Evolutionary conservation across 2,113 vertebrate species (phyloP), one percentile per base, ranked within the genome.

Genomic region (Machaerirhynchus nigripectus): DNA sequence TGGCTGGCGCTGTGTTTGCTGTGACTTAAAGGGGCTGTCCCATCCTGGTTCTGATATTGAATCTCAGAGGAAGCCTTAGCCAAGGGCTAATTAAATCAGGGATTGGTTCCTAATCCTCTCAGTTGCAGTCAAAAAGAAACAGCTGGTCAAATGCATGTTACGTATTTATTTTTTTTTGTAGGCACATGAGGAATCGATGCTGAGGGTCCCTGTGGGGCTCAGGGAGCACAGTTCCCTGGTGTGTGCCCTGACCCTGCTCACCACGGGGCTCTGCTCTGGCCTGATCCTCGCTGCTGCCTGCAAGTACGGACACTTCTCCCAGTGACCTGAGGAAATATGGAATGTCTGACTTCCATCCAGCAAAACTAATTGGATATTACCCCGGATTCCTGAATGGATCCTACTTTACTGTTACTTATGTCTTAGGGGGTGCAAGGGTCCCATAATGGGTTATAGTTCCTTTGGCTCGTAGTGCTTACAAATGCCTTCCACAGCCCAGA

Each of bases 151-250:
- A 68, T 59, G 64, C 0, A 0, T 88, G 31, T 84, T 64, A 59
- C 37, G 3, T 3, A 4, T 75, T 35, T 86, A 4, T 95, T 95
- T 93, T 60, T 88, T 47, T 84, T 74, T 76, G 30, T 64, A 99
- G 99, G 95, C 89, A 14, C 60, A 15, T 7, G 93, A 97, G 52
- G 96, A 95, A 15, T 10, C 37, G 31, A 81, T 84, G 64, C 87
- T 99, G 24, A 97, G 97, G 60, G 70, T 99, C 81, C 99, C 99
- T 37, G 99, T 99, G 53, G 99, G 99, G 22, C 98, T 99, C 39
- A 98, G 95, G 52, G 96, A 98, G 21, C 96, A 98, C 24, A 87
- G 74, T 68, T 39, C 53, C 27, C 85, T 97, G 10, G 98, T 99
- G 33, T 99, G 98, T 56, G 97, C 85, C 5, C 91, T 97, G 87